Conservation (phyloP, 2,113 vertebrate species). For the Mionectes macconnelli region DNA sequence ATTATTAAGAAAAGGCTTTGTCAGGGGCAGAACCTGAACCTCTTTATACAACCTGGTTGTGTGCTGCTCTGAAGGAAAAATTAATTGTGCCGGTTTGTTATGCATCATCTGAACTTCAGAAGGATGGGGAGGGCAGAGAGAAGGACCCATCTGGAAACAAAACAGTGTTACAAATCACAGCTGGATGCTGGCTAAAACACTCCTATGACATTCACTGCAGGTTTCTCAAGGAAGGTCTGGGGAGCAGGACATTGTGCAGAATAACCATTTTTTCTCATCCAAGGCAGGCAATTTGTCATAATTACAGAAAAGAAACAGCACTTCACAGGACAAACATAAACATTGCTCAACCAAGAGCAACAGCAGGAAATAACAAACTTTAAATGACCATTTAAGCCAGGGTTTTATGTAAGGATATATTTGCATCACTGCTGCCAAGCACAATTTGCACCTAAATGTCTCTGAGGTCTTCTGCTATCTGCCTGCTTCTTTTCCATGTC, state of each 20-base stretch:
- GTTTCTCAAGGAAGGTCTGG: background rate
- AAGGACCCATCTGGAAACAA: background rate
- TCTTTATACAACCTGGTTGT: background rate
- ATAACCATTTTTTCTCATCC: background rate
- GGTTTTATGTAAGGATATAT: background rate
- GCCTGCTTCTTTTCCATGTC: background rate
- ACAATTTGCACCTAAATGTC: background rate
- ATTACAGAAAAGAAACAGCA: background rate
- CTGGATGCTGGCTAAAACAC: background rate
- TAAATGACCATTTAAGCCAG: background rate
- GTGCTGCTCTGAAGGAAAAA: background rate
- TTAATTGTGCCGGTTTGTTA: background rate
- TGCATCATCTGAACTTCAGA: background rate
- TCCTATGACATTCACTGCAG: background rate
- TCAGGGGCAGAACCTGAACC: background rate
- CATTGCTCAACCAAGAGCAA: background rate
- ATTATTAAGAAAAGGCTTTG: background rate
- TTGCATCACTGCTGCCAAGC: background rate
- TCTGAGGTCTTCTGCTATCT: background rate
- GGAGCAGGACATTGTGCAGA: background rate
- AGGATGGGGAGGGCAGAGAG: background rate
- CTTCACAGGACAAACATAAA: background rate
- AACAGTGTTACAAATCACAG: background rate
- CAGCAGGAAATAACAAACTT: background rate
- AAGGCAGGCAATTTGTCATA: background rate